phyloP scores from a whole-genome alignment of 2,797 vertebrate species.

The Xenops minutus region DNA sequence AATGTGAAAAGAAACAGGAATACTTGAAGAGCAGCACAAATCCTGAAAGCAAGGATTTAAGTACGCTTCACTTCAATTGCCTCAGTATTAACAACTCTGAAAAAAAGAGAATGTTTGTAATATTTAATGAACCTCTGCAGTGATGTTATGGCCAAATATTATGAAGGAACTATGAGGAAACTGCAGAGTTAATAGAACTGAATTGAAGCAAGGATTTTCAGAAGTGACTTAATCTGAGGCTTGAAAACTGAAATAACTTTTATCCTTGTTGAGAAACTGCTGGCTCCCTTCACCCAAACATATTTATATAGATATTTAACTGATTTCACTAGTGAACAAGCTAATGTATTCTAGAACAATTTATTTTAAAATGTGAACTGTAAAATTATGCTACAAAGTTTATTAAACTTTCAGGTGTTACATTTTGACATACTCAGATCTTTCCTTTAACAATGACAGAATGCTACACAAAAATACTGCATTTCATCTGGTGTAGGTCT shows the following conservation, averaged over 20 bases:
- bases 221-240: constrained; percentile 43
- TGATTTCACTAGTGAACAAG: constrained; percentile 56
- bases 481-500: constrained; percentile 71
- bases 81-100: neutral
- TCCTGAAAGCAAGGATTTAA: neutral
- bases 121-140: constrained; percentile 19
- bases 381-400: constrained; percentile 80
- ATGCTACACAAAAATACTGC: constrained; percentile 76
- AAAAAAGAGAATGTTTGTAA: neutral
- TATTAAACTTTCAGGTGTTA: constrained; percentile 80
- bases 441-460: constrained; percentile 80
- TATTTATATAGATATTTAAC: constrained; percentile 37
- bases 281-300: constrained; percentile 14
- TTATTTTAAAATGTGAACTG: constrained; percentile 72
- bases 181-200: constrained; percentile 35
- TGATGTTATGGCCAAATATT: constrained; percentile 52
- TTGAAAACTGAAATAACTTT: constrained; percentile 66
- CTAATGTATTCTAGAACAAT: constrained; percentile 60
- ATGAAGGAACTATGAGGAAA: constrained; percentile 19
- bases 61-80: neutral
- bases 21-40: neutral
- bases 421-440: constrained; percentile 78
- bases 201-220: constrained; percentile 24
- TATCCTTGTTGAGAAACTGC: constrained; percentile 32
- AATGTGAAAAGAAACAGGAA: neutral